Evolutionary conservation across 2,113 vertebrate species (phyloP).

Genomic region (Elephas maximus): DNA sequence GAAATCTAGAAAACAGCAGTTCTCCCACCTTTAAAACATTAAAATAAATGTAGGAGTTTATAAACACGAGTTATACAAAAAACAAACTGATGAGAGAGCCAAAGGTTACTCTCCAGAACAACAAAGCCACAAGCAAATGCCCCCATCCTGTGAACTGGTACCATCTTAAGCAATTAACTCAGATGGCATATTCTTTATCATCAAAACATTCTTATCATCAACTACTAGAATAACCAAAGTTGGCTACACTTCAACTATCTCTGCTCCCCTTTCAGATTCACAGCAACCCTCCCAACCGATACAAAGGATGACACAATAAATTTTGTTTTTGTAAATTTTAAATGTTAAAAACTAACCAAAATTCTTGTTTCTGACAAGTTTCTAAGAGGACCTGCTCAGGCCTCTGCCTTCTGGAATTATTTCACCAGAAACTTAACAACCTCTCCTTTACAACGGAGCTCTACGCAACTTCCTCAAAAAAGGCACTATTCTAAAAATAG

Average conservation of each 20-base stretch:
- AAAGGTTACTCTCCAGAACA: conserved; percentile 40
- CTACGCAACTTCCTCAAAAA: conserved; percentile 35
- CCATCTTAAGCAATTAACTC: conserved; percentile 30
- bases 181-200: not conserved
- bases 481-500: conserved; percentile 41
- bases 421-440: conserved; percentile 56
- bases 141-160: not conserved
- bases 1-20: conserved; percentile 27
- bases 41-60: conserved; percentile 13
- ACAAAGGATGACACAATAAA: not conserved
- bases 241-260: not conserved
- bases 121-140: conserved; percentile 8
- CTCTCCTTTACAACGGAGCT: not conserved
- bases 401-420: conserved; percentile 40
- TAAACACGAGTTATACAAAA: conserved; percentile 44
- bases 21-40: conserved; percentile 52
- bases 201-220: not conserved
- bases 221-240: not conserved
- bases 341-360: conserved; percentile 58
- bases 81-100: conserved; percentile 8
- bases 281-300: not conserved
- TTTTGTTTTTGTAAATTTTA: conserved; percentile 44
- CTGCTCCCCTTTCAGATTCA: conserved; percentile 29
- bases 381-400: not conserved
- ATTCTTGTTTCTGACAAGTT: conserved; percentile 27